These are phyloP conservation scores for Acanthaster planci DNA, from an alignment of 35 echinoderm and acorn worm genomes.

Conservation along the genomic window DNA sequence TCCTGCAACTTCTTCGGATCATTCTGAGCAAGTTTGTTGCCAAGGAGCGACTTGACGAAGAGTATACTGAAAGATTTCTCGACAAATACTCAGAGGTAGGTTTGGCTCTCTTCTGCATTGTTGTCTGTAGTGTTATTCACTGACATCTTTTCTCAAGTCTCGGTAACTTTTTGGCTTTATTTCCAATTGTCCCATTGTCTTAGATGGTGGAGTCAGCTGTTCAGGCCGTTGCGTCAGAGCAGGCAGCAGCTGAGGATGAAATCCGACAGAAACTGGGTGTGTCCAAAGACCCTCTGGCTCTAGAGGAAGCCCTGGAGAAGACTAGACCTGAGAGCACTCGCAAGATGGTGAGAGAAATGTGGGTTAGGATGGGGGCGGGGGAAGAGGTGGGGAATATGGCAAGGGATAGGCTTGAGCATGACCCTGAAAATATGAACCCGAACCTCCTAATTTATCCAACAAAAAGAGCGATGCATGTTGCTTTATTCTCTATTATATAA, in stretches of 20 bases:
- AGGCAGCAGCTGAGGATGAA: slow-evolving; percentile 29
- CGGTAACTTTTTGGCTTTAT: too few relatives aligned
- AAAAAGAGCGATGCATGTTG: too few relatives aligned
- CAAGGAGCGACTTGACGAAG: slow-evolving; percentile 58
- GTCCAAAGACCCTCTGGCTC: slow-evolving; percentile 30
- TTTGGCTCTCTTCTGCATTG: background rate
- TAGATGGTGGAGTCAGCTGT: background rate
- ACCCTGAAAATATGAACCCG: too few relatives aligned
- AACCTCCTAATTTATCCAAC: too few relatives aligned
- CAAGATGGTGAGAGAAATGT: slow-evolving; percentile 43
- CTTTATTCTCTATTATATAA: too few relatives aligned
- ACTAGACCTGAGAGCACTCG: slow-evolving; percentile 52
- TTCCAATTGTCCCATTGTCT: background rate
- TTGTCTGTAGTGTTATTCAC: background rate
- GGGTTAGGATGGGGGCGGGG: background rate
- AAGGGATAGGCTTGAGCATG: too few relatives aligned
- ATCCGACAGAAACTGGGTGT: slow-evolving; percentile 34
- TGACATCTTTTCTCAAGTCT: too few relatives aligned
- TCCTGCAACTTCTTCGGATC: slow-evolving; percentile 52
- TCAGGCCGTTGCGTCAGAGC: slow-evolving; percentile 36
- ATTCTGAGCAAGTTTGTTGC: slow-evolving; percentile 75
- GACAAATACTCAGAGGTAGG: slow-evolving; percentile 52
- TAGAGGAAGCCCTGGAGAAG: slow-evolving; percentile 65
- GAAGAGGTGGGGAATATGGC: too few relatives aligned
- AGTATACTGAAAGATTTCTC: slow-evolving; percentile 59